phyloP scores from a whole-genome alignment of 2,113 vertebrate species.

The Hippocampus comes region DNA sequence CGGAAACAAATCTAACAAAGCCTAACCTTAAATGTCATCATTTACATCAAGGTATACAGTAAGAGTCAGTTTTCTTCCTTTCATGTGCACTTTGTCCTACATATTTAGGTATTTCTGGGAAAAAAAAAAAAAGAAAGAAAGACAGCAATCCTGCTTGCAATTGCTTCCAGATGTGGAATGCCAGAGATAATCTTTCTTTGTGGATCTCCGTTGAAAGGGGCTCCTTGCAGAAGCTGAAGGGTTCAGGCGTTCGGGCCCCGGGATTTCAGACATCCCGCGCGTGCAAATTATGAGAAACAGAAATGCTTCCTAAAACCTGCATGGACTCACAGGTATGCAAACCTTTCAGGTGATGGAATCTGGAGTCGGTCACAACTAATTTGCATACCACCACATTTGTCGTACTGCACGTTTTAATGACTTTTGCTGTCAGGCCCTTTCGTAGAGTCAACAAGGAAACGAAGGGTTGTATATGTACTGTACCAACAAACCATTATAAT shows the following conservation, averaged over 20 bases:
- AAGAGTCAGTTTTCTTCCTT: constrained; percentile 4
- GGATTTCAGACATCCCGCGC: constrained; percentile 17
- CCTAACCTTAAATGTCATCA: not conserved
- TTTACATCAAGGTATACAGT: constrained; percentile 12
- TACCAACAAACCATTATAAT: too few species aligned
- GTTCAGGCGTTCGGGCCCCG: constrained; percentile 16
- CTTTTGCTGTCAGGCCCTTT: not conserved
- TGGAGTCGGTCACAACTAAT: not conserved
- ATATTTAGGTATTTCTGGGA: constrained; percentile 60
- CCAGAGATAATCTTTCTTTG: constrained; percentile 51
- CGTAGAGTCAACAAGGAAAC: not conserved
- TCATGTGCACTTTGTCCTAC: constrained; percentile 63
- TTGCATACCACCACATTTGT: not conserved
- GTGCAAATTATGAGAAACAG: not conserved
- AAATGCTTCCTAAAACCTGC: not conserved
- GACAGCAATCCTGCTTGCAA: constrained; percentile 33
- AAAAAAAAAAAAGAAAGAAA: constrained; percentile 23
- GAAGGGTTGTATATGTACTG: not conserved
- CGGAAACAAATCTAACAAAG: constrained; percentile 1
- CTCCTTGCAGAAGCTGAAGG: constrained; percentile 30
- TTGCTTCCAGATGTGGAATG: constrained; percentile 62
- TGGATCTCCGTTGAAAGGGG: constrained; percentile 40
- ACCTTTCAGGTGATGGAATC: not conserved
- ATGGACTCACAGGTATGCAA: not conserved
- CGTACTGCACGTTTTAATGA: not conserved